Conservation (phyloP, 2,113 vertebrate genomes). For the Sprattus sprattus region DNA sequence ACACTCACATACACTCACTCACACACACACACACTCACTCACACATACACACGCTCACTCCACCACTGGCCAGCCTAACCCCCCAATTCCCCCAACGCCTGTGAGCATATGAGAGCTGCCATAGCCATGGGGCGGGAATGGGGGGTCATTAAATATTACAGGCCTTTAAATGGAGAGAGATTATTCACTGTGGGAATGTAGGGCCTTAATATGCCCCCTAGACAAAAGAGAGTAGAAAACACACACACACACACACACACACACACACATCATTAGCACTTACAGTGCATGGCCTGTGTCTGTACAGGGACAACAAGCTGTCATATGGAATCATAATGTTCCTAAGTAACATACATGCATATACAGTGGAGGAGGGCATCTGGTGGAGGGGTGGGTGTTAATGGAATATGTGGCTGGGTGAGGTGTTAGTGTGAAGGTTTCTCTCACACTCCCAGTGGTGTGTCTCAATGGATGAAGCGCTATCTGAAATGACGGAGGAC, state of each 20-base stretch:
- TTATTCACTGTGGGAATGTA: constrained; percentile 56
- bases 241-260: constrained; percentile 20
- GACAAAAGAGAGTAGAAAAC: constrained; percentile 15
- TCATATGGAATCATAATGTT: background rate
- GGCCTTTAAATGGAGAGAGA: constrained; percentile 51
- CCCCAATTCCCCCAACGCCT: constrained; percentile 3
- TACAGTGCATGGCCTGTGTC: background rate
- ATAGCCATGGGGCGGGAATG: constrained; percentile 28
- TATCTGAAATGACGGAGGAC: too few relatives aligned
- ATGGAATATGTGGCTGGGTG: background rate
- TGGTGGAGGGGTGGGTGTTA: background rate
- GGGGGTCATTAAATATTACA: constrained; percentile 39
- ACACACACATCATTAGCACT: constrained; percentile 21
- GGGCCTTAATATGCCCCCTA: constrained; percentile 51
- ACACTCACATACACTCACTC: constrained; percentile 15
- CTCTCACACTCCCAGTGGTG: background rate
- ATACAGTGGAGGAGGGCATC: background rate
- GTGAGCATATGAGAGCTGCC: constrained; percentile 32
- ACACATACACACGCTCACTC: constrained; percentile 25
- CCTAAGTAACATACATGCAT: constrained; percentile 53
- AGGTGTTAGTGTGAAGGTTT: background rate
- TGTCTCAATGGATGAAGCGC: background rate
- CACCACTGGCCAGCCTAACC: background rate
- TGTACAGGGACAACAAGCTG: constrained; percentile 6
- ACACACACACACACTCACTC: constrained; percentile 10